Evolutionary conservation across 2,113 vertebrate genomes (phyloP).

Genomic region (Pontoporia blainvillei): DNA sequence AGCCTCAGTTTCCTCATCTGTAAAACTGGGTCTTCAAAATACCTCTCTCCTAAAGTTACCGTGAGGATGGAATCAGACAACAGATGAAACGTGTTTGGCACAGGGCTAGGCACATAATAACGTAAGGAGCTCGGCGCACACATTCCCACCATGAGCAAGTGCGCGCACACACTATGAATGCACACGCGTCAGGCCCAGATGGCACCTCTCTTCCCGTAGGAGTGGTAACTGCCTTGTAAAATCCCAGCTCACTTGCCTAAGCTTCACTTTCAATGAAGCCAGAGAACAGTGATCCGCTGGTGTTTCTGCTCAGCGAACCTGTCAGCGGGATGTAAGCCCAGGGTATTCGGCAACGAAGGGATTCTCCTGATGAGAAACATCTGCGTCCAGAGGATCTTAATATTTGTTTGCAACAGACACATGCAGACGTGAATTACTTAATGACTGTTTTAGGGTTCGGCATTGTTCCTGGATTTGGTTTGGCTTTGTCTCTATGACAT

Average conservation of each 20-base stretch:
- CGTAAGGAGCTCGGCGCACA: accelerated
- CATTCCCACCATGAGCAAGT: accelerated
- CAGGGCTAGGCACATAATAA: background rate
- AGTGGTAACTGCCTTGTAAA: background rate
- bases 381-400: conserved; percentile 35
- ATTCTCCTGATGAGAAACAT: background rate
- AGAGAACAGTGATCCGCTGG: background rate
- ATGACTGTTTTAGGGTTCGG: background rate
- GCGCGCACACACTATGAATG: background rate
- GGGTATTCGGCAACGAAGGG: background rate
- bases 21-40: background rate
- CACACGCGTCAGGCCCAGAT: background rate
- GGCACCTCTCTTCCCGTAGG: background rate
- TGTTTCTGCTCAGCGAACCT: background rate
- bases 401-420: conserved; percentile 65
- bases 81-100: background rate
- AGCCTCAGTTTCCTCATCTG: background rate
- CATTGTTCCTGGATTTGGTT: background rate
- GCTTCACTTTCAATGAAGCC: conserved; percentile 59
- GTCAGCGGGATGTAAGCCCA: background rate
- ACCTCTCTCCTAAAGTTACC: background rate
- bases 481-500: conserved; percentile 50
- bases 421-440: conserved; percentile 62
- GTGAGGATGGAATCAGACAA: background rate
- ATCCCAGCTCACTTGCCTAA: background rate